These are phyloP conservation scores for Cryptocephalus moraei DNA, from an alignment of 2,888 invertebrate species.

Conservation along the genomic window DNA sequence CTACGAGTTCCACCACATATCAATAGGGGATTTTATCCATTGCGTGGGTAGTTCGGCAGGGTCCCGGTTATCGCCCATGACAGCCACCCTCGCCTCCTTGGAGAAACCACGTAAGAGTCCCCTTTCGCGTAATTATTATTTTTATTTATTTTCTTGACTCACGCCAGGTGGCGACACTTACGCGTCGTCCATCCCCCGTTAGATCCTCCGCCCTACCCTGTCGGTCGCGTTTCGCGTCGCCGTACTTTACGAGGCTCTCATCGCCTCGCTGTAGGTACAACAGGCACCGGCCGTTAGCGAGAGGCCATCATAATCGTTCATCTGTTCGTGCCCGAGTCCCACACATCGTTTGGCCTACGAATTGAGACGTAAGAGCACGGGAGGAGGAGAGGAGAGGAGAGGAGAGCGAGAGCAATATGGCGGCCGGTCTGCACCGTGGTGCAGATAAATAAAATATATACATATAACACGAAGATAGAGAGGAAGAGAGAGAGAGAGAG, in stretches of 20 bases:
- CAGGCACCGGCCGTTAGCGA: slow-evolving; percentile 18
- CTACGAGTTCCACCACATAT: no score
- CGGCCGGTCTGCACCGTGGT: slow-evolving; percentile 6
- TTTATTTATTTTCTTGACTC: no score
- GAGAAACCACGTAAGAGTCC: no score
- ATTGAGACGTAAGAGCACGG: slow-evolving; percentile 18
- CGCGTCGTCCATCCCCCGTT: no score
- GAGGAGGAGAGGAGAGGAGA: slow-evolving; percentile 8
- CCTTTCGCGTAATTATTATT: no score
- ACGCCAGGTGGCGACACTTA: no score
- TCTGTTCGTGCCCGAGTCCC: slow-evolving; percentile 21
- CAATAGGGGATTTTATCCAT: no score
- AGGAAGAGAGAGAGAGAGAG: no score
- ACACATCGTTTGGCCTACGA: slow-evolving; percentile 16
- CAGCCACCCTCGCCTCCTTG: no score
- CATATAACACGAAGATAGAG: slow-evolving; percentile 1
- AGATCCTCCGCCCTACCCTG: no score
- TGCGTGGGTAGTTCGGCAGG: no score
- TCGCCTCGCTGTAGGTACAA: slow-evolving; percentile 22
- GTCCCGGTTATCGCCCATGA: no score
- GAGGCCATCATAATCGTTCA: slow-evolving; percentile 22
- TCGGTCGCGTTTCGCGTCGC: slow-evolving; percentile 7
- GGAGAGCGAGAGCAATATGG: slow-evolving; percentile 17
- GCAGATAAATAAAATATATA: slow-evolving; percentile 24
- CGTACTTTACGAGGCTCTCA: slow-evolving; percentile 21